phyloP scores from a whole-genome alignment of 2,113 vertebrate species.

The Anoplopoma fimbria region DNA sequence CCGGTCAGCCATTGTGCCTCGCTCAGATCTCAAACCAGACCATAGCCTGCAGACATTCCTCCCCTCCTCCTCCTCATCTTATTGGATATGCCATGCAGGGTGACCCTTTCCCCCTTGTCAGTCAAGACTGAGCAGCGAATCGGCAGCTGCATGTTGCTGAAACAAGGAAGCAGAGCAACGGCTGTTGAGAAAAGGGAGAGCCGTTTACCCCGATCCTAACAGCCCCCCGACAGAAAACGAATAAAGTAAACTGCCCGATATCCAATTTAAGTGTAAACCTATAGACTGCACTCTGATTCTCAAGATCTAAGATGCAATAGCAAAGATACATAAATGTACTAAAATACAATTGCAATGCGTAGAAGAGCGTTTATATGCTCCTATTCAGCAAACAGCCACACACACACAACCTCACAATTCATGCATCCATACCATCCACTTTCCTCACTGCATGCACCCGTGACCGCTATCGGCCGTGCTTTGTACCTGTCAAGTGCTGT shows the following conservation, averaged over 20 bases:
- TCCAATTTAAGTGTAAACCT: slow-evolving; percentile 42
- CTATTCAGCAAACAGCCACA: slow-evolving; percentile 43
- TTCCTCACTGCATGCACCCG: slow-evolving; percentile 70
- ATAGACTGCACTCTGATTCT: slow-evolving; percentile 20
- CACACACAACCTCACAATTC: slow-evolving; percentile 64
- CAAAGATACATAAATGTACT: slow-evolving; percentile 38
- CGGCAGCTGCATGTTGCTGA: slow-evolving; percentile 48
- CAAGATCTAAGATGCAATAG: slow-evolving; percentile 26
- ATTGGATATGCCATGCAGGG: slow-evolving; percentile 70
- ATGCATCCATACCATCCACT: slow-evolving; percentile 63
- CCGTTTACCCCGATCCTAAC: slow-evolving; percentile 48
- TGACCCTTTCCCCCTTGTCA: slow-evolving; percentile 72
- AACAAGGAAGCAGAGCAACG: slow-evolving; percentile 71
- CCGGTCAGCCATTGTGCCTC: slow-evolving; percentile 59
- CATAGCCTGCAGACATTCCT: slow-evolving; percentile 66
- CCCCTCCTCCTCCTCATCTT: slow-evolving; percentile 56
- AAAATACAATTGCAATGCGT: slow-evolving; percentile 25
- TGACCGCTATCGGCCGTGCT: slow-evolving; percentile 82
- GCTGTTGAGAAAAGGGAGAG: slow-evolving; percentile 65
- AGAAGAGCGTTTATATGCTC: slow-evolving; percentile 43
- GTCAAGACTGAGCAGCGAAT: slow-evolving; percentile 72
- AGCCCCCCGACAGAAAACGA: slow-evolving; percentile 44
- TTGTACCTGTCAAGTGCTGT: slow-evolving; percentile 86
- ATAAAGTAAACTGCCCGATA: slow-evolving; percentile 42
- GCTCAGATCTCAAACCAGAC: slow-evolving; percentile 62